These are phyloP conservation scores for Centruroides sculpturatus DNA, from an alignment of 1,140 invertebrate genomes.

Conservation along the genomic window DNA sequence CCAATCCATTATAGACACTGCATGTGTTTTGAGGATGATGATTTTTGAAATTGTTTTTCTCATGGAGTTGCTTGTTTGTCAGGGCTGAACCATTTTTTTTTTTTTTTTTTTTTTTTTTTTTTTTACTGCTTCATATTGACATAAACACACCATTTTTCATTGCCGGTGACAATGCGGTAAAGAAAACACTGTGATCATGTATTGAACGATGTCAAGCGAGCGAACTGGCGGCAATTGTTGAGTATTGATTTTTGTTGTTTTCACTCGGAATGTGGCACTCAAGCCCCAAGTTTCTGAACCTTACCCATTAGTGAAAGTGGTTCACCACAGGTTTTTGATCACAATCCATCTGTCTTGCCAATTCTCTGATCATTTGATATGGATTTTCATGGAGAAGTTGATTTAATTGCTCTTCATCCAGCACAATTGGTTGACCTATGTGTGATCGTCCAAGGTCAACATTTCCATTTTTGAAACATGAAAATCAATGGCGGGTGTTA, in stretches of 20 bases:
- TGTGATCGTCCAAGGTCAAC: too few relatives aligned
- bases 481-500: too few relatives aligned
- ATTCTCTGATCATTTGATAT: conserved; percentile 2
- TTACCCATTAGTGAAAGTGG: conserved; percentile 5
- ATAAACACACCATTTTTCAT: conserved; percentile 10
- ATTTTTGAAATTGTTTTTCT: too few relatives aligned
- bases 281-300: not conserved
- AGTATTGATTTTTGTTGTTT: conserved; percentile 1
- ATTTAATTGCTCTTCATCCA: conserved; percentile 4
- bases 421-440: not conserved
- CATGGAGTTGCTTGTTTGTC: too few relatives aligned
- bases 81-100: too few relatives aligned
- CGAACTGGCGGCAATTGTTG: not conserved
- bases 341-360: conserved; percentile 3
- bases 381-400: conserved; percentile 7
- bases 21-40: too few relatives aligned
- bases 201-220: not conserved
- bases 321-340: not conserved
- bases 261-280: not conserved
- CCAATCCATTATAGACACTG: too few relatives aligned
- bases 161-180: conserved; percentile 5
- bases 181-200: conserved; percentile 6
- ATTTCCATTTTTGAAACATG: too few relatives aligned
- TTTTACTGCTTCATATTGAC: conserved; percentile 1
- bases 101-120: too few relatives aligned